A percentile compares a stretch with the other conserved stretches of the same genome.
phyloP scores from a whole-genome alignment of 2,113 vertebrate species.

The Archilochus colubris region DNA sequence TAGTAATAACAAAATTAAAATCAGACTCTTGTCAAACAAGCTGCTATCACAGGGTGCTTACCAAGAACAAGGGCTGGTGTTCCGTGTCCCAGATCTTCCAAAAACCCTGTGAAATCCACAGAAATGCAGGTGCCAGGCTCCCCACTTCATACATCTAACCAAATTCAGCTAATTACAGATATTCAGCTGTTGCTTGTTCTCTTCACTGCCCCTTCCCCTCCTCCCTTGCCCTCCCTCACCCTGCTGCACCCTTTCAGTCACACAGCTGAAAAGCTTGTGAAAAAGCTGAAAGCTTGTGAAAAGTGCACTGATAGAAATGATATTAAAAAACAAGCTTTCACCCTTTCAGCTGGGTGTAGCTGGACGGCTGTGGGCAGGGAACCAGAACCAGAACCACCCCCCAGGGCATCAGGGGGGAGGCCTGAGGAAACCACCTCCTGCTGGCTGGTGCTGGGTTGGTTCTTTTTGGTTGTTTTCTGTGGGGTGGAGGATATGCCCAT shows the following conservation, averaged over 20 bases:
- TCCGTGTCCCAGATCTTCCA: background rate
- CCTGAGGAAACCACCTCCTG: too few species aligned
- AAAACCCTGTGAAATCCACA: fast-evolving
- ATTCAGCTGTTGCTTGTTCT: background rate
- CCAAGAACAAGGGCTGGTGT: background rate
- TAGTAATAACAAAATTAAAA: background rate
- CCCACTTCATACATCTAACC: fast-evolving
- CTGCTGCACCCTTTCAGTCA: too few species aligned
- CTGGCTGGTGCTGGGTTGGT: background rate
- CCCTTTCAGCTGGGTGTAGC: background rate
- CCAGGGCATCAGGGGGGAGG: fast-evolving
- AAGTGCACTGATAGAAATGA: too few species aligned
- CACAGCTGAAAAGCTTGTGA: too few species aligned
- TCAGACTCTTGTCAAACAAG: background rate
- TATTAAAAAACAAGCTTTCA: too few species aligned
- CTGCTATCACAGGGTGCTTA: background rate
- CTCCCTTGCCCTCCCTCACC: too few species aligned
- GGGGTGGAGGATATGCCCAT: background rate
- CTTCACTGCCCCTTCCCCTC: background rate
- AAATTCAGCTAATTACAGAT: background rate
- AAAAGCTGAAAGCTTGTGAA: too few species aligned
- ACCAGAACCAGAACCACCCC: background rate
- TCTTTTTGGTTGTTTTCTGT: background rate
- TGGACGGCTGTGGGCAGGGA: fast-evolving
- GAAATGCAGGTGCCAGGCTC: fast-evolving